phyloP scores from a whole-genome alignment of 2,888 invertebrate species.

The Cerceris ruficornis region DNA sequence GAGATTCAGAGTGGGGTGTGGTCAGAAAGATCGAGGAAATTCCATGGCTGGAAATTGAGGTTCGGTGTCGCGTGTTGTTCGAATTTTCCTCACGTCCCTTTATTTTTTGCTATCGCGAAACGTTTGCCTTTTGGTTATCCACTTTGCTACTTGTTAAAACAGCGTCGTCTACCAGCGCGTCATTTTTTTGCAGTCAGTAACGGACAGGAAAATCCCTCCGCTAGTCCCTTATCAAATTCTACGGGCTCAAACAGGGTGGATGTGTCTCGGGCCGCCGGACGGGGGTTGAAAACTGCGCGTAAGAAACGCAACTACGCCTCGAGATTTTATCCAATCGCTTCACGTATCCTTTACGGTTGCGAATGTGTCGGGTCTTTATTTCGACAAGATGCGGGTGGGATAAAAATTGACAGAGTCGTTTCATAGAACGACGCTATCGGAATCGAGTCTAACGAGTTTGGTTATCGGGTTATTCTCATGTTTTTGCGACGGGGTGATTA shows the following conservation, averaged over 20 bases:
- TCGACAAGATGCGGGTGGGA: neutral
- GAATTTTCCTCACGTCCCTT: constrained; percentile 26
- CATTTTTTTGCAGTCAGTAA: constrained; percentile 10
- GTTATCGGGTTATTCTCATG: no score
- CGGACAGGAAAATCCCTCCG: constrained; percentile 14
- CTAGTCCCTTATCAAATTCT: constrained; percentile 26
- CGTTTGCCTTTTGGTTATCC: constrained; percentile 21
- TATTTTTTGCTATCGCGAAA: constrained; percentile 4
- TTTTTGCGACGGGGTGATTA: no score
- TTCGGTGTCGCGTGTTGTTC: neutral
- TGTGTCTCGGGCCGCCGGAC: constrained; percentile 1
- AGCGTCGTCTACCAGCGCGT: constrained; percentile 6
- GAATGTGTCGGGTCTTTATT: neutral
- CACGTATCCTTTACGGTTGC: neutral
- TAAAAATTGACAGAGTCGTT: neutral
- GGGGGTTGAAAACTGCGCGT: neutral
- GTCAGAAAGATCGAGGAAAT: constrained; percentile 8
- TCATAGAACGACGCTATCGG: neutral
- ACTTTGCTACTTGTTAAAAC: constrained; percentile 26
- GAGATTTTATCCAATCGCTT: neutral
- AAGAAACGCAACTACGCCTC: constrained; percentile 1
- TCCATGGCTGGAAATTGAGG: constrained; percentile 16
- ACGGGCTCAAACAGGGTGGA: constrained; percentile 4
- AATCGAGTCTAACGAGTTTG: neutral
- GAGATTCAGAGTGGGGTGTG: neutral